Conservation (phyloP, 2,888 invertebrate genomes). For the Mimumesa dahlbomi region DNA sequence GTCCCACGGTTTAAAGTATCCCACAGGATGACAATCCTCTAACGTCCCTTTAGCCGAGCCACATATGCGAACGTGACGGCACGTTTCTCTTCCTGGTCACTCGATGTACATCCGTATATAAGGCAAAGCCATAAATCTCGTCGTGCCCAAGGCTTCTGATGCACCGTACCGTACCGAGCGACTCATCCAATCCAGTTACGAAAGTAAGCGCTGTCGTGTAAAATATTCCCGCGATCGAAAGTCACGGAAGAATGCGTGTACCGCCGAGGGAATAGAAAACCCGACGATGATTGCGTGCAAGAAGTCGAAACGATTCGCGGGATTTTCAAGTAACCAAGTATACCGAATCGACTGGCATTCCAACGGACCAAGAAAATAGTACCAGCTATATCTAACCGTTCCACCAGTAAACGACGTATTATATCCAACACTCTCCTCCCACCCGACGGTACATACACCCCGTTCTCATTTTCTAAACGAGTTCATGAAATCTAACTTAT, state of each 20-base stretch:
- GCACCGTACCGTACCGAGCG: slow-evolving; percentile 42
- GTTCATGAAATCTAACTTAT: too few species aligned
- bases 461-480: too few species aligned
- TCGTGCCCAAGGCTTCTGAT: slow-evolving; percentile 48
- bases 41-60: slow-evolving; percentile 39
- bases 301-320: slow-evolving; percentile 18
- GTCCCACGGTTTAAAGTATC: slow-evolving; percentile 30
- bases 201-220: slow-evolving; percentile 45
- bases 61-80: slow-evolving; percentile 51
- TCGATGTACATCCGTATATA: slow-evolving; percentile 46
- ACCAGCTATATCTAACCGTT: too few species aligned
- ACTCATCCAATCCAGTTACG: slow-evolving; percentile 63
- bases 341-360: slow-evolving; percentile 2
- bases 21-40: slow-evolving; percentile 51
- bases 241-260: slow-evolving; percentile 36
- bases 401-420: too few species aligned
- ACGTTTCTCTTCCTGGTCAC: slow-evolving; percentile 64
- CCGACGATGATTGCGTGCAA: slow-evolving; percentile 30
- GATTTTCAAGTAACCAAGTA: not conserved
- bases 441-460: too few species aligned
- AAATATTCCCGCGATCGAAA: slow-evolving; percentile 32
- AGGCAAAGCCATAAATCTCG: slow-evolving; percentile 65
- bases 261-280: slow-evolving; percentile 8
- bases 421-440: too few species aligned
- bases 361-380: too few species aligned